Percentiles rank a stretch among this genome's conserved stretches.
Evolutionary conservation across 2,888 invertebrate genomes (phyloP).

Genomic region (Dendrolimus pini): DNA sequence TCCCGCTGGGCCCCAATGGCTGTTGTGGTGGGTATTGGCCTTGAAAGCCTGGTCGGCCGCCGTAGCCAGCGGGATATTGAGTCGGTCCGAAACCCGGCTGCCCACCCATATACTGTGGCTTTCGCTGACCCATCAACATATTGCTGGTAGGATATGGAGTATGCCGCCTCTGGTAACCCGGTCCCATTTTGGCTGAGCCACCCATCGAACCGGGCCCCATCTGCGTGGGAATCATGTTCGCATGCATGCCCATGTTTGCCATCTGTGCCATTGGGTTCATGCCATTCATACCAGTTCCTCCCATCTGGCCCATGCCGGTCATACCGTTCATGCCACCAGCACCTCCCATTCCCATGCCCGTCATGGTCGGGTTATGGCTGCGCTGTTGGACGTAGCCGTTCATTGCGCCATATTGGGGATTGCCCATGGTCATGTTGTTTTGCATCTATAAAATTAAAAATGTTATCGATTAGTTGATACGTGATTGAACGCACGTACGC

Average conservation of each 20-base stretch:
- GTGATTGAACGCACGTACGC: constrained; percentile 17
- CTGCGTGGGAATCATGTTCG: constrained; percentile 82
- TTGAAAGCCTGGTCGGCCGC: constrained; percentile 75
- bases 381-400: constrained; percentile 77
- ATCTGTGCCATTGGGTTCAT: constrained; percentile 86
- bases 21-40: constrained; percentile 82
- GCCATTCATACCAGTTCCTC: constrained; percentile 80
- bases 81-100: constrained; percentile 68
- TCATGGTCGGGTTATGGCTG: constrained; percentile 75
- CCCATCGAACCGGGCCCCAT: constrained; percentile 82
- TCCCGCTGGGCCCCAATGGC: constrained; percentile 76
- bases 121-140: constrained; percentile 90
- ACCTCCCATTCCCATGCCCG: constrained; percentile 69
- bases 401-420: constrained; percentile 79
- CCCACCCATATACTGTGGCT: constrained; percentile 79
- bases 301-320: constrained; percentile 80
- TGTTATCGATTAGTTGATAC: constrained; percentile 12
- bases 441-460: constrained; percentile 72
- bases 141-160: constrained; percentile 91
- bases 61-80: constrained; percentile 72
- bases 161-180: constrained; percentile 85
- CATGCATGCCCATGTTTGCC: constrained; percentile 84
- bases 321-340: constrained; percentile 76
- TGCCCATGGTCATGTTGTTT: constrained; percentile 79
- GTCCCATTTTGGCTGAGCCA: constrained; percentile 81